Percentiles rank a stretch among this genome's conserved stretches.
Conservation (phyloP, 1,140 invertebrate genomes). For the Lasaia peninsularis region DNA sequence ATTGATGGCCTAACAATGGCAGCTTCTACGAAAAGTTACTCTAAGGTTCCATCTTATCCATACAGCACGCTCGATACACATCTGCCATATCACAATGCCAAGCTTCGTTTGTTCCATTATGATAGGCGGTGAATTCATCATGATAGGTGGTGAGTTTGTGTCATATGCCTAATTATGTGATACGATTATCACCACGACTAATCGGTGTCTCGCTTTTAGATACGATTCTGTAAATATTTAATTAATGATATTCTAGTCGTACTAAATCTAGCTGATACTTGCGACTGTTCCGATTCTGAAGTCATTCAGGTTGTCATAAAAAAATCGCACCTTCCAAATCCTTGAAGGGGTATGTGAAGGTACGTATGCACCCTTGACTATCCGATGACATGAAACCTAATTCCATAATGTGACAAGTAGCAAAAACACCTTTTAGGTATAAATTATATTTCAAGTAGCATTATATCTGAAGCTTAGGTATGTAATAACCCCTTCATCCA, state of each 20-base stretch:
- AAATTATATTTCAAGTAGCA: no score
- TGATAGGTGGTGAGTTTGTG: constrained; percentile 64
- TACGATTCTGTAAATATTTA: constrained; percentile 9
- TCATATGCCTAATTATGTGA: constrained; percentile 72
- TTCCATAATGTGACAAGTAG: no score
- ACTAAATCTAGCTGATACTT: no score
- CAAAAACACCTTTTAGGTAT: no score
- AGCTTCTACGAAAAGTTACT: not conserved
- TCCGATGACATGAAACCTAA: no score
- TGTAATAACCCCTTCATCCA: no score
- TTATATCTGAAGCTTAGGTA: no score
- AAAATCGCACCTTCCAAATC: no score
- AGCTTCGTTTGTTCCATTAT: constrained; percentile 69
- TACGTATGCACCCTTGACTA: no score
- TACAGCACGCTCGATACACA: constrained; percentile 53
- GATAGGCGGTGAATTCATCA: constrained; percentile 57
- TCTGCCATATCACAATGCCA: constrained; percentile 67
- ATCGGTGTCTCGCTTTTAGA: constrained; percentile 38
- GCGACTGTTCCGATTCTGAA: no score
- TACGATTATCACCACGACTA: constrained; percentile 56
- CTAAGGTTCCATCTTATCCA: constrained; percentile 24
- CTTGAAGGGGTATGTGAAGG: no score
- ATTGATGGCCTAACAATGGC: not conserved
- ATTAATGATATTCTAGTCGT: not conserved
- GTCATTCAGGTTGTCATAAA: no score